Evolutionary conservation across 2,888 invertebrate species (phyloP), one percentile per base, ranked within the genome.

Genomic region (Stratiomys singularior): DNA sequence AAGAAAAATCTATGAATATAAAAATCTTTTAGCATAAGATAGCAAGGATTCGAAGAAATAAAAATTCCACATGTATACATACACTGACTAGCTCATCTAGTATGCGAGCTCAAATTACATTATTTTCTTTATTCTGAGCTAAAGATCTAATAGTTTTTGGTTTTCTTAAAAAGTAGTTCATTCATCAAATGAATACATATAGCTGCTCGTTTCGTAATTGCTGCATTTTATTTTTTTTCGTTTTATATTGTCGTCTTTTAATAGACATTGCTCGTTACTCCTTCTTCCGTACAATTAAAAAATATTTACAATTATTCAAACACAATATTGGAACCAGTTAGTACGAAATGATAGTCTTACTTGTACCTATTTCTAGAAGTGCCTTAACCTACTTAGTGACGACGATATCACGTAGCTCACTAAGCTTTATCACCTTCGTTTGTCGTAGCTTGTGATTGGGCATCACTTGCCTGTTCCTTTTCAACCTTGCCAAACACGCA

Each of bases 401-500:
- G 37, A 37, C 9, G n/a, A n/a, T n/a, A n/a, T 44, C 7, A 44
- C 44, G 52, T 52, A 18, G 52, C 18, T 52, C 52, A 37, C 37
- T 86, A 86, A 81, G 86, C 86, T 83, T 86, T 86, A 79, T 86
- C 86, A 47, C 83, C 28, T 18, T 25, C 83, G 78, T 83, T 84
- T 66, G 85, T 84, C 63, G 86, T 86, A 72, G 84, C 86, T 81
- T 86, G 85, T 37, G 86, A 87, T 78, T 82, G 82, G 76, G 84
- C 84, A 81, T 87, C 86, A 78, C 84, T 85, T 76, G 82, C 81
- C 80, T 86, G 85, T 78, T 83, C 84, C 80, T 87, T 86, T 76
- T 87, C 86, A 69, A 84, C 84, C 81, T 83, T 84, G 81, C 86
- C 86, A 76, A 86, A 84, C 77, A 87, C 85, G 78, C 86, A 86